A percentile compares a stretch with the other conserved stretches of the same genome.
These are phyloP conservation scores for Camponotus floridanus DNA, from an alignment of 1,140 invertebrate species.

Conservation along the genomic window DNA sequence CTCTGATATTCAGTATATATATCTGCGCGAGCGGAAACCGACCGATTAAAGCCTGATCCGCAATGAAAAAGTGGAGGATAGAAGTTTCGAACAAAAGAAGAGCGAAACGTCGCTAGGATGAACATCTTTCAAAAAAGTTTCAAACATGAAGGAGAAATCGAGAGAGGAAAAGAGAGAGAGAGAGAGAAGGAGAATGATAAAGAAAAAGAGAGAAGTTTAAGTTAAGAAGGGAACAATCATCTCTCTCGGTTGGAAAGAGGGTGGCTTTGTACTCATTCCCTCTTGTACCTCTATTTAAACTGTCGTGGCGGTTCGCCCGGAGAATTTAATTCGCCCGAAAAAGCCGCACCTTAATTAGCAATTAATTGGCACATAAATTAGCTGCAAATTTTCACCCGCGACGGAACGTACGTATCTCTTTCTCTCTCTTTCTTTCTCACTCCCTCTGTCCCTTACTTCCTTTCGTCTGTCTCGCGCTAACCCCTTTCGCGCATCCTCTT, in stretches of 20 bases:
- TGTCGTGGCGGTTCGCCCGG: constrained; percentile 52
- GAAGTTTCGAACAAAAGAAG: constrained; percentile 76
- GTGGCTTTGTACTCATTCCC: constrained; percentile 24
- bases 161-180: not conserved
- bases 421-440: constrained; percentile 39
- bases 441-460: not conserved
- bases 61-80: constrained; percentile 77
- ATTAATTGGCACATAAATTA: constrained; percentile 86
- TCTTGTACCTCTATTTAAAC: constrained; percentile 16
- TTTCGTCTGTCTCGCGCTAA: not conserved
- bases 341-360: constrained; percentile 84
- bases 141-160: not conserved
- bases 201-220: constrained; percentile 49
- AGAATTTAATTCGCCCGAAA: constrained; percentile 83
- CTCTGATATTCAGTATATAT: constrained; percentile 38
- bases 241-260: constrained; percentile 41
- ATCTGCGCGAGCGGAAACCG: constrained; percentile 40
- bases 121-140: constrained; percentile 46
- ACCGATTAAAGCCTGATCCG: constrained; percentile 83
- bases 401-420: constrained; percentile 30
- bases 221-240: constrained; percentile 61
- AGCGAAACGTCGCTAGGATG: constrained; percentile 70
- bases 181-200: not conserved
- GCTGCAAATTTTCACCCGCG: constrained; percentile 79
- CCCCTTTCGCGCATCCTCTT: constrained; percentile 8